Evolutionary conservation across 2,113 vertebrate genomes (phyloP).

Genomic region (Anser brachyrhynchus): DNA sequence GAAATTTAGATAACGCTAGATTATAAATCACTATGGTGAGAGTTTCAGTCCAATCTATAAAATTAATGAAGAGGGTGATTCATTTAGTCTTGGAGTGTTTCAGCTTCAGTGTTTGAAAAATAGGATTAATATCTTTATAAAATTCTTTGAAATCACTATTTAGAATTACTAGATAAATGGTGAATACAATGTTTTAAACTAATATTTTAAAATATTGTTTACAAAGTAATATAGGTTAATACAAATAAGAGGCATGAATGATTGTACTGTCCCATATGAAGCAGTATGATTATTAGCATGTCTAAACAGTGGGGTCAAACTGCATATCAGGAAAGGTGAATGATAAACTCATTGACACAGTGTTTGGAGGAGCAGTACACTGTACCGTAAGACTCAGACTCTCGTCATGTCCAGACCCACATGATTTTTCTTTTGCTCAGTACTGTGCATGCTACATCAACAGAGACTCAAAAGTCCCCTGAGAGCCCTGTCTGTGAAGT

Average conservation of each 20-base stretch:
- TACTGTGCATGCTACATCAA: not conserved
- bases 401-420: fast-evolving
- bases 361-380: fast-evolving
- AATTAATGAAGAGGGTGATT: not conserved
- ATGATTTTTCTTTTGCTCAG: not conserved
- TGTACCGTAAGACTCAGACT: not conserved
- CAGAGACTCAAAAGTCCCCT: fast-evolving
- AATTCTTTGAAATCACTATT: not conserved
- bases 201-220: not conserved
- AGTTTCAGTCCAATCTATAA: not conserved
- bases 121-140: not conserved
- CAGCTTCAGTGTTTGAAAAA: not conserved
- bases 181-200: not conserved
- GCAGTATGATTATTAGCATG: fast-evolving
- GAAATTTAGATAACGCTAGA: not conserved
- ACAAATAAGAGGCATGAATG: not conserved
- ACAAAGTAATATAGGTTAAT: not conserved
- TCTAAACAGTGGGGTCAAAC: not conserved
- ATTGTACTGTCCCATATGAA: not conserved
- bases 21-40: not conserved
- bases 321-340: not conserved
- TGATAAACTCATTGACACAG: not conserved
- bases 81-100: not conserved
- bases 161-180: not conserved
- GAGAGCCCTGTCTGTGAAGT: not conserved